A percentile compares a stretch with the other conserved stretches of the same genome.
Conservation (phyloP, 2,888 invertebrate genomes). For the Tiliacea aurago region DNA sequence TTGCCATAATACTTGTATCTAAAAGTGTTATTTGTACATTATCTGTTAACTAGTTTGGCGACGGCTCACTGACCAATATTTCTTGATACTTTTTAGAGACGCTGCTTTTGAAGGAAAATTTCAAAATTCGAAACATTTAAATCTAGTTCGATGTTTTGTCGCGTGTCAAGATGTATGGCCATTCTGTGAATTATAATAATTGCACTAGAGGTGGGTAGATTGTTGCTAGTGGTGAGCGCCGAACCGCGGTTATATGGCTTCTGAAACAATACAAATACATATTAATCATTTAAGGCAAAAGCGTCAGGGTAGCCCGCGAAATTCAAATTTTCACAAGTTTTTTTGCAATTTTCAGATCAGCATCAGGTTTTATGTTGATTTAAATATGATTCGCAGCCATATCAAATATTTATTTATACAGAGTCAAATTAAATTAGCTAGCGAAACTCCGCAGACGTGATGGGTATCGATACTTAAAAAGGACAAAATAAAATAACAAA, state of each 20-base stretch:
- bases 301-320: no score
- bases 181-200: constrained; percentile 62
- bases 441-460: no score
- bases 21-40: constrained; percentile 69
- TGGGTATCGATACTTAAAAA: no score
- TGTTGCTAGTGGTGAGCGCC: constrained; percentile 43
- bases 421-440: no score
- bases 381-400: no score
- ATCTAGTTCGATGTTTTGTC: neutral
- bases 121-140: neutral
- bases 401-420: no score
- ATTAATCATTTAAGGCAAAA: neutral
- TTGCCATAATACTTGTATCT: constrained; percentile 66
- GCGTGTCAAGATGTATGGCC: constrained; percentile 23
- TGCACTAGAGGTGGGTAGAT: constrained; percentile 77
- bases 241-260: constrained; percentile 57
- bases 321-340: no score
- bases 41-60: constrained; percentile 58
- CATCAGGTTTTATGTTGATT: no score
- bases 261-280: constrained; percentile 66
- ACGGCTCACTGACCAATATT: constrained; percentile 19
- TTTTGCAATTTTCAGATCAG: no score
- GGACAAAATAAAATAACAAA: no score
- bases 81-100: neutral
- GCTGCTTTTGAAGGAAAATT: neutral